Evolutionary conservation across 2,797 vertebrate species (phyloP), one percentile per base, ranked within the genome.

Genomic region (Sebastes baramenuke): DNA sequence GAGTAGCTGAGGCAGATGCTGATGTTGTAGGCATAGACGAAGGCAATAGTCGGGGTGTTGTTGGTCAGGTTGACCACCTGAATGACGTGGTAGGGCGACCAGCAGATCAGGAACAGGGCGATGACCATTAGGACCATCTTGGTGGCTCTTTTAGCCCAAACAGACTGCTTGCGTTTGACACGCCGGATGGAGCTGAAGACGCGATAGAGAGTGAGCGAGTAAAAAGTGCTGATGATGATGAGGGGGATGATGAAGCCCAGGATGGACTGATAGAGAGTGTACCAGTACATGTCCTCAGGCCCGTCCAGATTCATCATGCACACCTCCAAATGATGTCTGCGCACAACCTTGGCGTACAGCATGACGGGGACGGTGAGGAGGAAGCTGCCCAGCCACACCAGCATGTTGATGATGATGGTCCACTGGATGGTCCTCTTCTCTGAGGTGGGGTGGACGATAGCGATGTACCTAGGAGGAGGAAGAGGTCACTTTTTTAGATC

Each of bases 1-100:
- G 95, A 96, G 88, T 97, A 97, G 91, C 96, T 95, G 74, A 97
- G 94, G 84, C 95, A 96, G 90, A 97, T 97, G 77, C 95, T 96
- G 91, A 96, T 89, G 89, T 97, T 96, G 91, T 97, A 97, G 74
- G 91, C 93, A 1, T 96, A 96, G 78, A 96, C 6, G 4, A 96
- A 97, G 30, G 91, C 49, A 3, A 84, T 59, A 1, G 95, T 96
- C 2, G 95, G 95, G 8, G 78, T 88, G 77, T 89, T 90, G 89
- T 96, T 95, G 90, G 91, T 94, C 82, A 97, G 87, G 89, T 96
- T 96, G 73, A 97, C 89, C 77, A 97, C 91, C 90, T 97, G 96
- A 46, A 97, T 96, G 82, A 96, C 93, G 22, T 97, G 96, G 87
- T 96, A 97, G 11, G 96, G 96, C 0, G 95, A 95, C 96, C 96